A percentile compares a stretch with the other conserved stretches of the same genome.
Conservation (phyloP, 2,888 invertebrate genomes). For the Campoletis raptor region DNA sequence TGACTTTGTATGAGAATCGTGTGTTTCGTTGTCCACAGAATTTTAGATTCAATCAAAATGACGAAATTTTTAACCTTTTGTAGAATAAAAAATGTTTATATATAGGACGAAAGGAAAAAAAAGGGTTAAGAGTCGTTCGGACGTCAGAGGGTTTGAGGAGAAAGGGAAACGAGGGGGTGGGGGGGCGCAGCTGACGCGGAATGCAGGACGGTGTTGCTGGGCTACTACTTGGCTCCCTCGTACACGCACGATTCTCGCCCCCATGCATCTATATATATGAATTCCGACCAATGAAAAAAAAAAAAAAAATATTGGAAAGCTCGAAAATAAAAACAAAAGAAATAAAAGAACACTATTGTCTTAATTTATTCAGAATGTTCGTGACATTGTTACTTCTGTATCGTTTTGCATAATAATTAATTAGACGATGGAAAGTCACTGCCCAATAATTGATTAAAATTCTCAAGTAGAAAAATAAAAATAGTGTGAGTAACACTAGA, state of each 20-base stretch:
- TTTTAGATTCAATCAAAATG: not conserved
- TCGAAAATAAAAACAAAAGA: not conserved
- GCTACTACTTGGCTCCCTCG: slow-evolving; percentile 48
- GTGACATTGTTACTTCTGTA: not conserved
- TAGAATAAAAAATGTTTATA: not conserved
- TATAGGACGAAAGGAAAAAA: slow-evolving; percentile 48
- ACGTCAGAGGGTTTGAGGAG: slow-evolving; percentile 7
- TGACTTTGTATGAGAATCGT: not conserved
- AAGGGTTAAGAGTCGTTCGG: slow-evolving; percentile 33
- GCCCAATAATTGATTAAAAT: not conserved
- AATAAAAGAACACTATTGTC: not conserved
- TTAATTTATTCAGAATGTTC: not conserved
- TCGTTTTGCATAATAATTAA: not conserved
- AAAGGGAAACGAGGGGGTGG: not conserved
- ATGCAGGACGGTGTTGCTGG: slow-evolving; percentile 62
- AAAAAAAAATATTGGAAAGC: not conserved
- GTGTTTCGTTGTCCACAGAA: not conserved
- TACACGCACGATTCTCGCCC: slow-evolving; percentile 16
- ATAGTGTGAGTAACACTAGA: not conserved
- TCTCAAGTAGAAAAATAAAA: not conserved
- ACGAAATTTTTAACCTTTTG: not conserved
- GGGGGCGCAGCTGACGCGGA: slow-evolving; percentile 64
- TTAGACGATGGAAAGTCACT: not conserved
- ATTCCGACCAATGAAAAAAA: not conserved
- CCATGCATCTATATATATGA: slow-evolving; percentile 5